Percentiles rank a stretch among this genome's conserved stretches.
Conservation (phyloP, 2,888 invertebrate genomes). For the Empis stercorea region DNA sequence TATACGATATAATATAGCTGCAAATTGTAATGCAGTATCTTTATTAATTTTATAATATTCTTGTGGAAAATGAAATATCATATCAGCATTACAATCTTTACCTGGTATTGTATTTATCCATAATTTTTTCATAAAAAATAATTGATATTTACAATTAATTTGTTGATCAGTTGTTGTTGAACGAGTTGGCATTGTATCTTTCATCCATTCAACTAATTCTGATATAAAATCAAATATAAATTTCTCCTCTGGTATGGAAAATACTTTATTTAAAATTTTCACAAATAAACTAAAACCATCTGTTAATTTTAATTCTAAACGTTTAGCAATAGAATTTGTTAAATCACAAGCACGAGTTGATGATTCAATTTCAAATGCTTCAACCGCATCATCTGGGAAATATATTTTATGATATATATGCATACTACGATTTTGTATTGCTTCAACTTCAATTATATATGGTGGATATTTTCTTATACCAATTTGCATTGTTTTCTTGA, state of each 20-base stretch:
- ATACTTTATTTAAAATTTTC: conserved; percentile 72
- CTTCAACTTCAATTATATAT: conserved; percentile 87
- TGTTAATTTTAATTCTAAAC: conserved; percentile 61
- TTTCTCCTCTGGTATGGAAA: conserved; percentile 82
- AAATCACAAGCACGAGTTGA: conserved; percentile 78
- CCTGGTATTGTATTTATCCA: conserved; percentile 85
- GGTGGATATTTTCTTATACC: conserved; percentile 73
- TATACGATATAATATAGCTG: conserved; percentile 65
- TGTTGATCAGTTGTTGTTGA: conserved; percentile 40
- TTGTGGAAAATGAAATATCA: conserved; percentile 87
- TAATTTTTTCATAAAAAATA: conserved; percentile 93
- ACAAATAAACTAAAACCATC: conserved; percentile 91
- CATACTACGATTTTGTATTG: conserved; percentile 84
- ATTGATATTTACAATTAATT: conserved; percentile 72
- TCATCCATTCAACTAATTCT: conserved; percentile 83
- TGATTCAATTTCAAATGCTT: conserved; percentile 90
- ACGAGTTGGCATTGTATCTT: conserved; percentile 53
- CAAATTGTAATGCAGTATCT: conserved; percentile 68
- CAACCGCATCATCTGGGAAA: conserved; percentile 89
- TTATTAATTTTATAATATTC: conserved; percentile 74
- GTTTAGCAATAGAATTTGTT: conserved; percentile 63
- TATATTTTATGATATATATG: conserved; percentile 93
- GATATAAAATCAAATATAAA: conserved; percentile 95
- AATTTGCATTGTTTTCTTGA: conserved; percentile 63
- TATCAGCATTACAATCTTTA: conserved; percentile 72